Conservation (phyloP, 1,140 invertebrate species). For the Augochlora pura region DNA sequence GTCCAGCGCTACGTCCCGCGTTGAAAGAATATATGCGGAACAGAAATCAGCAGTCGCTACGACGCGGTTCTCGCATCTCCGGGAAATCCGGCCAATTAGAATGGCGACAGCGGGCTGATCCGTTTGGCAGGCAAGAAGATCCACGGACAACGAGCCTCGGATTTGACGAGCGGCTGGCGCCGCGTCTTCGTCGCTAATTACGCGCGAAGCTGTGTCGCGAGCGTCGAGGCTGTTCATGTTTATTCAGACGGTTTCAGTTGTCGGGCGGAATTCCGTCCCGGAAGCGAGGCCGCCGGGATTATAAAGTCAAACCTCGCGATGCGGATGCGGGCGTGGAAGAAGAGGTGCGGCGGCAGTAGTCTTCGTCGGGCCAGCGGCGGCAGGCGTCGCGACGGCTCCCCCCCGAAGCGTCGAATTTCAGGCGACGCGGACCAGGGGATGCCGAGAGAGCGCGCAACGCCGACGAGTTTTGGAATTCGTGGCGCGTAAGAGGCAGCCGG, state of each 20-base stretch:
- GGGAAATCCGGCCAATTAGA: too few species aligned
- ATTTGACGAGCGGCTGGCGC: neutral
- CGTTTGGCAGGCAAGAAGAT: too few species aligned
- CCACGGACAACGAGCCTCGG: too few species aligned
- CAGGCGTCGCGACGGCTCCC: constrained; percentile 27
- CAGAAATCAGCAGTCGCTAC: too few species aligned
- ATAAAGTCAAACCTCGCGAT: constrained; percentile 54
- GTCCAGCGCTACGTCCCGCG: too few species aligned
- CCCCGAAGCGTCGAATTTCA: constrained; percentile 49
- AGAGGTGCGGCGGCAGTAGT: neutral
- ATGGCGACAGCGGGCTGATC: too few species aligned
- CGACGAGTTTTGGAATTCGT: constrained; percentile 60
- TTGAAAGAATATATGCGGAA: too few species aligned
- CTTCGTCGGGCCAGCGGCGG: neutral
- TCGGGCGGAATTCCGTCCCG: constrained; percentile 34
- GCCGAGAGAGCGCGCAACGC: neutral
- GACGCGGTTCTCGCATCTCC: too few species aligned
- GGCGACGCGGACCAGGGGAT: neutral
- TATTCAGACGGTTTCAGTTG: constrained; percentile 51
- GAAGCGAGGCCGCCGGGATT: constrained; percentile 37
- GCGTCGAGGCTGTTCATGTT: constrained; percentile 38
- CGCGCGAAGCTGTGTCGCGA: constrained; percentile 31
- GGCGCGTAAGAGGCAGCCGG: constrained; percentile 55
- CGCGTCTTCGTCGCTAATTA: constrained; percentile 44
- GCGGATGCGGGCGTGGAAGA: neutral